Base-by-base conservation (phyloP, 2,797 vertebrate species). In the Rousettus madagascariensis region DNA sequence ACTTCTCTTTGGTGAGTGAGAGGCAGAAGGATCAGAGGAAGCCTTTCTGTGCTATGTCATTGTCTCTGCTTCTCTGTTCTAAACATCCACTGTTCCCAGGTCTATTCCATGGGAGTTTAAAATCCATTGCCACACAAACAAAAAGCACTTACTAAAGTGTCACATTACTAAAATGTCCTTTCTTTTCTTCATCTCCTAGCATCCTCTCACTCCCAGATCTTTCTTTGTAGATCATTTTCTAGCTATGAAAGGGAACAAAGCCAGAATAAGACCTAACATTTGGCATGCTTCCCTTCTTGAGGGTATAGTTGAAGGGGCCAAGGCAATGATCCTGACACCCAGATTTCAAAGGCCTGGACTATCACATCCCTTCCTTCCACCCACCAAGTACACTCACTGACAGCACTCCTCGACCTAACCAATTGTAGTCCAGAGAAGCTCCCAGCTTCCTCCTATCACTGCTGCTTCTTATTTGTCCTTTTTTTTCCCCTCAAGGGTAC, bases 381-480 rank as follows among this genome's bases (percentile, higher is more conserved):
- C 15, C 15, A 53, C 43, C 59, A 63, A 86, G 26, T 24, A 6
- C 4, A 33, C 30, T 66, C 3, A 6, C 53, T 66, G 69, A 63
- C 63, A 84, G 49, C 24, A 30, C 26, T 72, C 66, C 30, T 65
- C 38, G 53, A 57, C n/a, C 69, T 69, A 71, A 69, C 72, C 20
- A 12, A 66, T 91, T 80, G 57, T 86, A 80, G 61, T 86, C 51
- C 59, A 74, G 59, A 61, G 82, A 95, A 91, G 69, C 49, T 74
- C 36, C 75, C 19, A 19, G 41, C 63, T 79, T 92, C 82, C 49
- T 94, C 66, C 79, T 75, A 12, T 84, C 65, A 33, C 26, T 96
- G 80, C 53, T 71, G 69, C 69, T 30, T 79, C 90, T 95, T 94
- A 92, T 92, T 96, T 95, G 95, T 94, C 95, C 94, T 96, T 94